Evolutionary conservation across 1,140 invertebrate species (phyloP).

Genomic region (Drosophila burlai): DNA sequence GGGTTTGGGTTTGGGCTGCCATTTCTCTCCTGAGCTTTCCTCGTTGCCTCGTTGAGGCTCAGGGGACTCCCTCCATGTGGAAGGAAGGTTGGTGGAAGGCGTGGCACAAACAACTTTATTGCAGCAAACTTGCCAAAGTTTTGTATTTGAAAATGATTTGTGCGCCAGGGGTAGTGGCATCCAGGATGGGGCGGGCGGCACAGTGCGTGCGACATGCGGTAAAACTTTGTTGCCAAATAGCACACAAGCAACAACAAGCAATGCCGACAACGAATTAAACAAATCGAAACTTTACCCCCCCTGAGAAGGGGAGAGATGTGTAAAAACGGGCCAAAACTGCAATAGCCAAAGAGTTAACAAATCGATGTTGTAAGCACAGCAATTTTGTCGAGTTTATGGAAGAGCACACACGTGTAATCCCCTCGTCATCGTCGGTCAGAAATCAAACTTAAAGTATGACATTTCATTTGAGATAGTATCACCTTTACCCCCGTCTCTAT

Average conservation of each 20-base stretch:
- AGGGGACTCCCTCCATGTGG: slow-evolving; percentile 1
- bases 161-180: slow-evolving; percentile 13
- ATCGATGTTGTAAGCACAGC: slow-evolving; percentile 11
- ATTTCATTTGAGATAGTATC: background rate
- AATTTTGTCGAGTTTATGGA: slow-evolving; percentile 10
- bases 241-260: slow-evolving; percentile 41
- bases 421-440: background rate
- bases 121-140: slow-evolving; percentile 75
- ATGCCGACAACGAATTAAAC: slow-evolving; percentile 69
- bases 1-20: background rate
- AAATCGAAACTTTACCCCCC: slow-evolving; percentile 60
- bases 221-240: slow-evolving; percentile 75
- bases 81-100: slow-evolving; percentile 9
- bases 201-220: slow-evolving; percentile 65
- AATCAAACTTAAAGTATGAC: background rate
- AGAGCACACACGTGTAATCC: slow-evolving; percentile 7
- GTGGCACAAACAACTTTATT: slow-evolving; percentile 76
- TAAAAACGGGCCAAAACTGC: slow-evolving; percentile 5
- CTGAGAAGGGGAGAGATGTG: background rate
- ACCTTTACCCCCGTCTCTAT: background rate
- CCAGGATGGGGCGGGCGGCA: slow-evolving; percentile 1
- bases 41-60: background rate
- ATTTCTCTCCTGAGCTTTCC: background rate
- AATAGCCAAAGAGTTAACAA: slow-evolving; percentile 22
- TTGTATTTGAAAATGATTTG: slow-evolving; percentile 80